Percentiles rank a stretch among this genome's conserved stretches.
phyloP scores from a whole-genome alignment of 2,797 vertebrate species.

The Mus caroli region DNA sequence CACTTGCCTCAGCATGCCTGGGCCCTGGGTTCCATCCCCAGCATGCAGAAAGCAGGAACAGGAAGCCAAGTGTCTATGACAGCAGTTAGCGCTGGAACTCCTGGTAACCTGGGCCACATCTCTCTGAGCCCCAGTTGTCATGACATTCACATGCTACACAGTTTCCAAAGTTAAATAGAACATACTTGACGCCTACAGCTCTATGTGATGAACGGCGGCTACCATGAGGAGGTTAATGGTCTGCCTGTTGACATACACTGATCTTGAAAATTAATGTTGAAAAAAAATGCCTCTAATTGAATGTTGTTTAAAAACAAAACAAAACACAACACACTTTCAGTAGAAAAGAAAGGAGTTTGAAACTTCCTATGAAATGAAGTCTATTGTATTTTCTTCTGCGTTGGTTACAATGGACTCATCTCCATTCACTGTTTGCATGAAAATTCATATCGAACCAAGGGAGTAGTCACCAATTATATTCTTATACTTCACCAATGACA shows the following conservation, averaged over 20 bases:
- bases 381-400: background rate
- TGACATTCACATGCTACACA: background rate
- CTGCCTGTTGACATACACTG: background rate
- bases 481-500: background rate
- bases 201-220: rapidly evolving
- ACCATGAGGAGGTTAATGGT: too few relatives aligned
- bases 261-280: background rate
- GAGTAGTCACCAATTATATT: background rate
- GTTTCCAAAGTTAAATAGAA: background rate
- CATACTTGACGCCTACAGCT: background rate
- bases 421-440: background rate
- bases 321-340: background rate
- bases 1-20: background rate
- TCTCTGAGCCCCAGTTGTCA: background rate
- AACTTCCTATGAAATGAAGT: conserved; percentile 6
- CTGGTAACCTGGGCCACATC: too few relatives aligned
- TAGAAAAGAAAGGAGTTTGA: background rate
- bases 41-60: background rate
- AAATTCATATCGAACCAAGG: background rate
- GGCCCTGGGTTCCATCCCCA: too few relatives aligned
- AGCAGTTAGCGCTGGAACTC: background rate
- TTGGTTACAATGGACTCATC: background rate
- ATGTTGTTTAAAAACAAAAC: background rate
- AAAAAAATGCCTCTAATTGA: background rate
- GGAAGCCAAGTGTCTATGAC: background rate